Conservation (phyloP, 2,113 vertebrate genomes). For the Syngnathus scovelli region DNA sequence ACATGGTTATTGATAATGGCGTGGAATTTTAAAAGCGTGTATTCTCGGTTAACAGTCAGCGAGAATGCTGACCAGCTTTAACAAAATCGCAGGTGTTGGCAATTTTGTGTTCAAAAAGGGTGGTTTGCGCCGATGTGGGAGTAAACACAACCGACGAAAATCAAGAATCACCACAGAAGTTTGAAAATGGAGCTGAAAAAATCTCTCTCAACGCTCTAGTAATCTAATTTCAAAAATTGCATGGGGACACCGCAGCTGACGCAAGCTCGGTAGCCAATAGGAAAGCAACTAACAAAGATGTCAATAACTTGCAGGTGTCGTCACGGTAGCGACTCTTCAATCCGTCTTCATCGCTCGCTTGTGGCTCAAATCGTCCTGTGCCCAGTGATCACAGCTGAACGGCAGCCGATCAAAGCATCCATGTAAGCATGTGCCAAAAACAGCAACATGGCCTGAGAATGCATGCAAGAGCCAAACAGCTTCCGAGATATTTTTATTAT, state of each 20-base stretch:
- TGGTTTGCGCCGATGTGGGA: too few species aligned
- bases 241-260: neutral
- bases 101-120: too few species aligned
- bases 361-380: neutral
- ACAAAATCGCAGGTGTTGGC: too few species aligned
- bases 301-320: neutral
- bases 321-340: neutral
- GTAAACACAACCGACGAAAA: too few species aligned
- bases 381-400: neutral
- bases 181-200: neutral
- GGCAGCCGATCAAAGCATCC: neutral
- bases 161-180: neutral
- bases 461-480: neutral
- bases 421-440: neutral
- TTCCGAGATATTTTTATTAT: neutral
- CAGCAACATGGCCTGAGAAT: neutral
- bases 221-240: neutral
- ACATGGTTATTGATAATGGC: too few species aligned
- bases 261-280: neutral
- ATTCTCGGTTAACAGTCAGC: too few species aligned
- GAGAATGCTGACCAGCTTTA: too few species aligned
- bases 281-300: neutral
- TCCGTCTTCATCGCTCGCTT: neutral
- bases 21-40: too few species aligned
- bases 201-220: neutral